Conservation (phyloP, 2,113 vertebrate genomes). For the Apodemus sylvaticus region DNA sequence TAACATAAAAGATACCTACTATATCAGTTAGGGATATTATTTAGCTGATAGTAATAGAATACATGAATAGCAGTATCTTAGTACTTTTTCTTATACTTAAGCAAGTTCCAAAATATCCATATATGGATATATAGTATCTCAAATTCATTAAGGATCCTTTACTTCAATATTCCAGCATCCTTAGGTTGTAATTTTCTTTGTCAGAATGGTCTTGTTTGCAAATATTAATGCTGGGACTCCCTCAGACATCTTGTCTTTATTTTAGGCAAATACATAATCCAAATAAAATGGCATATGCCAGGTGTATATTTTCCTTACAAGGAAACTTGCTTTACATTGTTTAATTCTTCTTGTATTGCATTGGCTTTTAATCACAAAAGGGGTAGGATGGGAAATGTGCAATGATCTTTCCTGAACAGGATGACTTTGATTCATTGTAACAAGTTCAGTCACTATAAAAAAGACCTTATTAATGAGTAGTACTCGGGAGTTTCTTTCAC, state of each 20-base stretch:
- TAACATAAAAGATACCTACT: neutral
- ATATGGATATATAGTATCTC: neutral
- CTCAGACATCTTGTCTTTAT: neutral
- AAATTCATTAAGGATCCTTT: neutral
- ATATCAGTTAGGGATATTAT: neutral
- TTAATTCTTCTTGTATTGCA: neutral
- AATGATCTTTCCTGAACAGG: neutral
- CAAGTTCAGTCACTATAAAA: neutral
- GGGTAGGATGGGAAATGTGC: neutral
- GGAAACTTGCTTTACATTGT: neutral
- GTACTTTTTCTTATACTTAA: neutral
- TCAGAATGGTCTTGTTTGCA: neutral
- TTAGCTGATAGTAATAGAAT: neutral
- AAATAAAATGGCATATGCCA: neutral
- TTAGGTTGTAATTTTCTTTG: neutral
- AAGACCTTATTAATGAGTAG: neutral
- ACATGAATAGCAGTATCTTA: neutral
- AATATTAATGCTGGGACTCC: neutral
- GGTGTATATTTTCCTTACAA: neutral
- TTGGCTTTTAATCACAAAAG: neutral
- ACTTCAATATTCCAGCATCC: neutral
- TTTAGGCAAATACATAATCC: neutral
- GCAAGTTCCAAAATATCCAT: neutral
- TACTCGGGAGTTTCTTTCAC: neutral
- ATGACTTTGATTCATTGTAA: neutral